These are phyloP conservation scores for Drosophila pachea DNA, from an alignment of 1,140 invertebrate species.

Conservation along the genomic window DNA sequence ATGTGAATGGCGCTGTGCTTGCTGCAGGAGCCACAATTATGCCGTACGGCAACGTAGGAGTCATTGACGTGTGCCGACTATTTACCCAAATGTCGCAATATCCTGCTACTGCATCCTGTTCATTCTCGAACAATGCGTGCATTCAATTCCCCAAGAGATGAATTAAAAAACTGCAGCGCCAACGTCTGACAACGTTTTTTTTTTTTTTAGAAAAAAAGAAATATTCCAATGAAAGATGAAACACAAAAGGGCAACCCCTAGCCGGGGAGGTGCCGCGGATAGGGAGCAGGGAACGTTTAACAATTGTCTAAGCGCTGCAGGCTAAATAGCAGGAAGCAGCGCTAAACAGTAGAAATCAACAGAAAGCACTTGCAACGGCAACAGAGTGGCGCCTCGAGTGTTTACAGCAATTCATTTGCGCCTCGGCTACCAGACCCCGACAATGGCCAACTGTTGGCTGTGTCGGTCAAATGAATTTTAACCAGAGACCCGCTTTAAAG, in stretches of 20 bases:
- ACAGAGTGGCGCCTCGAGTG: conserved; percentile 53
- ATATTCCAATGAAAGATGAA: conserved; percentile 43
- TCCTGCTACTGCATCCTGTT: conserved; percentile 49
- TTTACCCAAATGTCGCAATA: conserved; percentile 65
- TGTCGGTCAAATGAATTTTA: conserved; percentile 31
- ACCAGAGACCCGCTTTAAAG: conserved; percentile 50
- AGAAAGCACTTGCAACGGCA: conserved; percentile 63
- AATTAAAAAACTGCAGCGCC: conserved; percentile 62
- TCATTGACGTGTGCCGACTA: conserved; percentile 57
- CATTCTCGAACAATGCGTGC: conserved; percentile 52
- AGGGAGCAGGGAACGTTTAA: conserved; percentile 48
- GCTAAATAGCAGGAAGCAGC: conserved; percentile 67
- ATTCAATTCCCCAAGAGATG: conserved; percentile 49
- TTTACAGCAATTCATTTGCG: conserved; percentile 67
- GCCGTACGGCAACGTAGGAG: conserved; percentile 38
- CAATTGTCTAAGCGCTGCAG: conserved; percentile 68
- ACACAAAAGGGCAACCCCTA: conserved; percentile 26
- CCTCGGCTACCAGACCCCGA: conserved; percentile 18
- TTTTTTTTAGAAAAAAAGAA: conserved; percentile 45
- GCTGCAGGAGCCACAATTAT: conserved; percentile 50
- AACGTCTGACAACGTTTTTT: conserved; percentile 38
- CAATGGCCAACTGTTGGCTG: conserved; percentile 20
- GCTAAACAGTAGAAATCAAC: conserved; percentile 46
- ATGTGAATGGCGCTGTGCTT: background rate
- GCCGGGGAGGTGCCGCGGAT: background rate